These are phyloP conservation scores for Agonopterix subpropinquella DNA, from an alignment of 2,888 invertebrate genomes.

Conservation along the genomic window DNA sequence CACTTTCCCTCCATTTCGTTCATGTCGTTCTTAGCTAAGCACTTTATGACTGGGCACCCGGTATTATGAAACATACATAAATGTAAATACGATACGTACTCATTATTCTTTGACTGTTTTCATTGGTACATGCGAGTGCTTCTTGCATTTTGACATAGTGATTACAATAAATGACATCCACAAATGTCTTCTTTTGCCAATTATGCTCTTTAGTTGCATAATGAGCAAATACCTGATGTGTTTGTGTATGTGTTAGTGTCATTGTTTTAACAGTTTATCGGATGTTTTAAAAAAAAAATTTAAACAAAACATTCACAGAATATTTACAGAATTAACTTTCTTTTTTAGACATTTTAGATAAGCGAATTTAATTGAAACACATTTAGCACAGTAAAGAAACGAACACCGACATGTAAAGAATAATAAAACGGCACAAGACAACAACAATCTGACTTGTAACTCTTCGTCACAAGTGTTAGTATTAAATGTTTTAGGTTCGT, in stretches of 20 bases:
- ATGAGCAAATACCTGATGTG: constrained; percentile 70
- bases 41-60: too few species aligned
- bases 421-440: constrained; percentile 8
- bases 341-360: not conserved
- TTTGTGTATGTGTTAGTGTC: constrained; percentile 48
- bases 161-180: constrained; percentile 69
- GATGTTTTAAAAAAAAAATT: not conserved
- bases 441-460: constrained; percentile 10
- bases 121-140: constrained; percentile 6
- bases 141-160: constrained; percentile 2
- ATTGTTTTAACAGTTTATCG: not conserved
- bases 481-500: constrained; percentile 44
- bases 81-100: too few species aligned
- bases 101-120: too few species aligned
- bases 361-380: constrained; percentile 3
- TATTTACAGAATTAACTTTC: constrained; percentile 5
- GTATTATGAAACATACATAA: too few species aligned
- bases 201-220: constrained; percentile 67
- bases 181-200: constrained; percentile 56
- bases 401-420: constrained; percentile 26
- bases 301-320: constrained; percentile 7
- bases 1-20: too few species aligned
- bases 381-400: constrained; percentile 23
- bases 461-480: constrained; percentile 8
- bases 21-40: too few species aligned